These are phyloP conservation scores for Amphibalanus amphitrite DNA, from an alignment of 1,140 invertebrate genomes.

Conservation along the genomic window DNA sequence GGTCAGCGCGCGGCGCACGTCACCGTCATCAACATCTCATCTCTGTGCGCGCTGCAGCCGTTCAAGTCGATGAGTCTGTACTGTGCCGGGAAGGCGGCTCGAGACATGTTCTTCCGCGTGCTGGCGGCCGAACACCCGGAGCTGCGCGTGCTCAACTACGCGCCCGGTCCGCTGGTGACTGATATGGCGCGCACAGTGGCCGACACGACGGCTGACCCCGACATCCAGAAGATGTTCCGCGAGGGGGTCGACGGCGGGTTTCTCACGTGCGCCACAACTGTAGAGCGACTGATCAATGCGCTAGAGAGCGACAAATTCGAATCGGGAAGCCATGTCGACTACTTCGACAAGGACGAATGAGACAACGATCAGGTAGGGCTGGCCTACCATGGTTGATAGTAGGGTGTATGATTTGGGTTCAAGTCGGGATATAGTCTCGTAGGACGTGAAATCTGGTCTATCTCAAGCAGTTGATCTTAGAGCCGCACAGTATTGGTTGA, in stretches of 20 bases:
- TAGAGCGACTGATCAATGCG: conserved; percentile 48
- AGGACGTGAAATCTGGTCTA: too few relatives aligned
- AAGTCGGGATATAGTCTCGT: too few relatives aligned
- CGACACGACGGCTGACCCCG: conserved; percentile 34
- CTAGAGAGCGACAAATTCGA: conserved; percentile 52
- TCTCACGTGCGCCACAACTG: conserved; percentile 56
- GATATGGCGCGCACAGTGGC: conserved; percentile 57
- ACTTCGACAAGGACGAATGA: conserved; percentile 42
- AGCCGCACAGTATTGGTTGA: too few relatives aligned
- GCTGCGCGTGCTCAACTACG: conserved; percentile 69
- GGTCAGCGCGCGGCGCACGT: conserved; percentile 27
- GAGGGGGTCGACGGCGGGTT: conserved; percentile 38
- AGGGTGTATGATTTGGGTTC: too few relatives aligned
- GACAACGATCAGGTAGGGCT: too few relatives aligned
- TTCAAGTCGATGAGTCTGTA: conserved; percentile 59
- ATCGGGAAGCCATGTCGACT: conserved; percentile 71
- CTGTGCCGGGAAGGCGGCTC: conserved; percentile 70
- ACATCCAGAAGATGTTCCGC: conserved; percentile 41
- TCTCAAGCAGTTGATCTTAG: too few relatives aligned
- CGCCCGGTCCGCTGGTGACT: conserved; percentile 81
- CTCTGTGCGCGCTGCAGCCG: conserved; percentile 55
- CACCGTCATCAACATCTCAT: conserved; percentile 71
- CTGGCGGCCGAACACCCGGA: conserved; percentile 58
- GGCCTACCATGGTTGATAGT: too few relatives aligned
- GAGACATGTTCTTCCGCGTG: conserved; percentile 73